Base-by-base conservation (phyloP, 2,113 vertebrate genomes). In the Scolopax mira region DNA sequence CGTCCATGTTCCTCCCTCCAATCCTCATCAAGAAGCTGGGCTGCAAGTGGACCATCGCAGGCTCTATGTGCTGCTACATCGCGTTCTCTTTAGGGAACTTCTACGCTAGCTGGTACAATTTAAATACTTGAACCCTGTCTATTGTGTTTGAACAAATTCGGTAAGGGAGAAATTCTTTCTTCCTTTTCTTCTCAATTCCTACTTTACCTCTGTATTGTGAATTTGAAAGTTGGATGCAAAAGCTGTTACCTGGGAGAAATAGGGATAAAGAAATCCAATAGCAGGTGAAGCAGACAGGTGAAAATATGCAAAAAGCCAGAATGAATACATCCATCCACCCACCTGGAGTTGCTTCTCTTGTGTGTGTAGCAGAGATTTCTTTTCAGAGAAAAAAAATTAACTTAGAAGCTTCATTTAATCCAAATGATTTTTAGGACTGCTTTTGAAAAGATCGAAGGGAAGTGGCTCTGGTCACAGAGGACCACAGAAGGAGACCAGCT, bases 21-120 rank as follows among this genome's bases (percentile, higher is more conserved):
- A 65, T 99, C 81, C 97, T 99, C 97, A 99, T 99, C 94, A 97
- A 98, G 93, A 99, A 98, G 48, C 94, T 99, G 93, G 99, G 99
- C 96, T 99, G 99, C 97, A 99, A 99, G 96, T 99, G 99, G 99
- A 99, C 99, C 91, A 98, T 99, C 6, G 98, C 98, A 7, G 85
- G 60, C 21, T 98, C 98, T n/a, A 99, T 99, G 99, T 98, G 97
- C 92, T 99, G 99, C 94, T 99, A 99, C 11, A 96, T 99, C 2
- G 46, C 98, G 4, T 99, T 99, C 97, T 99, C 98, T 10, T 79
- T 99, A 25, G 99, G 99, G 67, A 99, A 99, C 97, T 98, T 99
- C 97, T 97, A 98, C 5, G 98, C 99, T 33, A 99, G 98, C 98
- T 99, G 99, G 99, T 99, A 98, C 2, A 4, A 35, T 79, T 93